phyloP scores from a whole-genome alignment of 2,888 invertebrate species.

The Plagodis pulveraria region DNA sequence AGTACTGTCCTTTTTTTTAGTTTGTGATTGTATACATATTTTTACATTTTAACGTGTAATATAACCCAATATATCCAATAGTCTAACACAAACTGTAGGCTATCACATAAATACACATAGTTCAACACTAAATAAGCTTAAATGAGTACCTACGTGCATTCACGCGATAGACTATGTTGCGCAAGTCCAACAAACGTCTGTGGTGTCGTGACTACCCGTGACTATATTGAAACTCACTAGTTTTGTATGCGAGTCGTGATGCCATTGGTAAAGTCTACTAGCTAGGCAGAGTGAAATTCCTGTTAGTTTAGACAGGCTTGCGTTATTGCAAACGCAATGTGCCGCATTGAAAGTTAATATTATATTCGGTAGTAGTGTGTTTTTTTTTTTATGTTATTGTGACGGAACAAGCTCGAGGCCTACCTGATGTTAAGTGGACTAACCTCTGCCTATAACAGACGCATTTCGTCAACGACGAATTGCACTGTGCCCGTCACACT shows the following conservation, averaged over 20 bases:
- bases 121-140: not conserved
- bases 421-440: too few species aligned
- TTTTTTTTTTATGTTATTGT: too few species aligned
- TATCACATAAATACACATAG: not conserved
- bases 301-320: conserved; percentile 3
- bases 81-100: not conserved
- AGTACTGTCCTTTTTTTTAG: too few species aligned
- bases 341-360: not conserved
- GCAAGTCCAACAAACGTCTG: conserved; percentile 6
- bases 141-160: not conserved
- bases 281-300: conserved; percentile 6
- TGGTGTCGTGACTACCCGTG: conserved; percentile 6
- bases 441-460: too few species aligned
- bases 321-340: not conserved
- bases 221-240: conserved; percentile 4
- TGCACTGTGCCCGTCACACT: too few species aligned
- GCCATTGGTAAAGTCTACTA: conserved; percentile 7
- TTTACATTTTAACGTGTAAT: too few species aligned
- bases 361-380: too few species aligned
- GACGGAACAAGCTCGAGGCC: too few species aligned
- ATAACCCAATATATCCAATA: too few species aligned
- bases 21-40: too few species aligned
- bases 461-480: too few species aligned
- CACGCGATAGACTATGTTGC: conserved; percentile 12
- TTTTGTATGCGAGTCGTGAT: conserved; percentile 14